Percentiles rank a stretch among this genome's conserved stretches.
Evolutionary conservation across 2,888 invertebrate genomes (phyloP).

Genomic region (Leucophora obtusa): DNA sequence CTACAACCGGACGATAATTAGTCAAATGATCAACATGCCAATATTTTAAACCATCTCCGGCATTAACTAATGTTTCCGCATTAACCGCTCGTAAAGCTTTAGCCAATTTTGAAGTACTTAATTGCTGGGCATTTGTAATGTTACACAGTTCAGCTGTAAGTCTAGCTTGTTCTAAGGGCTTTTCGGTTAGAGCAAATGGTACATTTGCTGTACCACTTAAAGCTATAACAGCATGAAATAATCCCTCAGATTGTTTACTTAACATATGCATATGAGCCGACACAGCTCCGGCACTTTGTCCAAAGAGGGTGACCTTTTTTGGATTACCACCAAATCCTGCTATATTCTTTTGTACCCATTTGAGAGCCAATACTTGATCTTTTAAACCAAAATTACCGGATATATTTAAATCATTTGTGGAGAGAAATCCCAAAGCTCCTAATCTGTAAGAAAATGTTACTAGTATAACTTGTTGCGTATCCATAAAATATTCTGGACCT

Average conservation of each 20-base stretch:
- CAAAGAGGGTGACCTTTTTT: constrained; percentile 78
- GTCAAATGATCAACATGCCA: constrained; percentile 80
- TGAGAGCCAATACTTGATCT: constrained; percentile 79
- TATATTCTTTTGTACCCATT: constrained; percentile 79
- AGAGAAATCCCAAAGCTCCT: constrained; percentile 78
- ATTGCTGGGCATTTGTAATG: constrained; percentile 71
- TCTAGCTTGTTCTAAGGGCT: constrained; percentile 75
- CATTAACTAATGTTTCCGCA: constrained; percentile 75
- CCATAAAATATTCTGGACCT: constrained; percentile 81
- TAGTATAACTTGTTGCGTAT: constrained; percentile 78
- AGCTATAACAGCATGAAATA: constrained; percentile 79
- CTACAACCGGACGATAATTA: constrained; percentile 79
- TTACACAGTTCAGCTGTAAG: constrained; percentile 77
- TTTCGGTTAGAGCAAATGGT: constrained; percentile 73
- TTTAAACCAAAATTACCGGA: constrained; percentile 80
- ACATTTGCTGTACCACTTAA: constrained; percentile 80
- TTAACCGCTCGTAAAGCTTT: constrained; percentile 78
- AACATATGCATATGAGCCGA: constrained; percentile 79
- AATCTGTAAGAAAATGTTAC: constrained; percentile 79
- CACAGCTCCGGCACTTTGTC: constrained; percentile 79
- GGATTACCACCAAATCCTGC: constrained; percentile 78
- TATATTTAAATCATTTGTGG: constrained; percentile 78
- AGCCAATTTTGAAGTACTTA: constrained; percentile 74
- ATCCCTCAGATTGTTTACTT: constrained; percentile 77
- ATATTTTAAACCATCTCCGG: constrained; percentile 79